phyloP scores from a whole-genome alignment of 2,888 invertebrate genomes.

The Abscondita cerata region DNA sequence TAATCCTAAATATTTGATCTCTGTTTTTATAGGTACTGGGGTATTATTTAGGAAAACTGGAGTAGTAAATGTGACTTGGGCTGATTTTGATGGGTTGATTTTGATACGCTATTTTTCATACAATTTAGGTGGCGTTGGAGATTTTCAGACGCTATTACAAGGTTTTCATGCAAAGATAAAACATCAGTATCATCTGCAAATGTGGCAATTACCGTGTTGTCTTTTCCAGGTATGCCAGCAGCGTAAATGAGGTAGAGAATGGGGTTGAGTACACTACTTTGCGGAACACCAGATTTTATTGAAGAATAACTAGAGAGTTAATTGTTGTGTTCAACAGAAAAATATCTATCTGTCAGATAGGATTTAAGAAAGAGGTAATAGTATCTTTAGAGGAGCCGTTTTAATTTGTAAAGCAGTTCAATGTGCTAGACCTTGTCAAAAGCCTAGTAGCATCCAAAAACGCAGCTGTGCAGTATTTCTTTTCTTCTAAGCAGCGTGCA shows the following conservation, averaged over 20 bases:
- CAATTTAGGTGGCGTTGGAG: background rate
- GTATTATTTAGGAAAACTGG: too few relatives aligned
- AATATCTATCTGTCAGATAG: background rate
- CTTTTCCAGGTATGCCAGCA: background rate
- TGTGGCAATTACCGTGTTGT: too few relatives aligned
- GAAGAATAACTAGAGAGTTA: too few relatives aligned
- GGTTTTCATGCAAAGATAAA: background rate
- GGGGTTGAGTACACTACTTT: too few relatives aligned
- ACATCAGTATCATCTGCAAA: too few relatives aligned
- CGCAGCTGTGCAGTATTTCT: slow-evolving; percentile 4
- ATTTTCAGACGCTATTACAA: background rate
- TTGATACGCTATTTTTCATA: background rate
- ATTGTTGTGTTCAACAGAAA: background rate
- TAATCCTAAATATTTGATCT: background rate
- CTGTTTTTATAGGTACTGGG: background rate
- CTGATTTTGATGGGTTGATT: too few relatives aligned
- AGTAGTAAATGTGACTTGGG: background rate
- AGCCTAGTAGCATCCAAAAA: too few relatives aligned
- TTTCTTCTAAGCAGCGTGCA: slow-evolving; percentile 6
- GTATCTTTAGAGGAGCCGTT: background rate
- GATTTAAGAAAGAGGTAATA: background rate
- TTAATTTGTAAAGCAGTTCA: slow-evolving; percentile 9
- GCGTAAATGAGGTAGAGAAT: background rate
- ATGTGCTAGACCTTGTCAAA: too few relatives aligned
- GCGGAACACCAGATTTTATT: too few relatives aligned